A percentile compares a stretch with the other conserved stretches of the same genome.
phyloP scores from a whole-genome alignment of 2,888 invertebrate species.

The Luperina testacea region DNA sequence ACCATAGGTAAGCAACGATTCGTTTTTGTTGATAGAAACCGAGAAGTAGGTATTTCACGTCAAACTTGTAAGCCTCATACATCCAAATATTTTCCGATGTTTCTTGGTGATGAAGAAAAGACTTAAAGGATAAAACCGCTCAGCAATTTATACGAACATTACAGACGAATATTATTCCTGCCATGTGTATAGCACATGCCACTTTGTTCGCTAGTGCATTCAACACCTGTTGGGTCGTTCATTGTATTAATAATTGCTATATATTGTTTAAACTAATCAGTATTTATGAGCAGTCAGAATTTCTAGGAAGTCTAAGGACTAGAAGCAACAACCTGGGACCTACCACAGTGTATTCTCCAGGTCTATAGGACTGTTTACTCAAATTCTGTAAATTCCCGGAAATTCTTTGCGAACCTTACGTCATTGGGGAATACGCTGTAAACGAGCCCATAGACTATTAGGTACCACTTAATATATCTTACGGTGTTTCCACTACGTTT shows the following conservation, averaged over 20 bases:
- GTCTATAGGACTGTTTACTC: neutral
- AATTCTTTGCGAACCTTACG: neutral
- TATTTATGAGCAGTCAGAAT: constrained; percentile 33
- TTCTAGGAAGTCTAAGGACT: constrained; percentile 33
- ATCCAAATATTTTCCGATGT: neutral
- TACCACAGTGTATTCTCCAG: neutral
- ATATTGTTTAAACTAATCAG: constrained; percentile 43
- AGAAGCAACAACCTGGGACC: neutral
- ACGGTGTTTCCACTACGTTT: neutral
- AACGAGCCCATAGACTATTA: neutral
- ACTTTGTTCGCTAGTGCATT: constrained; percentile 25
- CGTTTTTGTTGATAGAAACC: too few species aligned
- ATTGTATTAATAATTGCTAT: constrained; percentile 51
- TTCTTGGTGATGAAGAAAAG: neutral
- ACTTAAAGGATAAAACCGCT: neutral
- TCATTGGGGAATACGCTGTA: constrained; percentile 8
- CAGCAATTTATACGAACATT: constrained; percentile 17
- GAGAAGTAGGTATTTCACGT: neutral
- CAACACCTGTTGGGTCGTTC: constrained; percentile 40
- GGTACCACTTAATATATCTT: neutral
- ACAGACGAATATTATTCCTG: constrained; percentile 21
- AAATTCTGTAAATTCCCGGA: neutral
- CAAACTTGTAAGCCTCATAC: neutral
- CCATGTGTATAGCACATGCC: constrained; percentile 31
- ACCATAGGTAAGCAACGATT: too few species aligned